Base-by-base conservation (phyloP, 2,888 invertebrate species). In the Periphyllus acericola region DNA sequence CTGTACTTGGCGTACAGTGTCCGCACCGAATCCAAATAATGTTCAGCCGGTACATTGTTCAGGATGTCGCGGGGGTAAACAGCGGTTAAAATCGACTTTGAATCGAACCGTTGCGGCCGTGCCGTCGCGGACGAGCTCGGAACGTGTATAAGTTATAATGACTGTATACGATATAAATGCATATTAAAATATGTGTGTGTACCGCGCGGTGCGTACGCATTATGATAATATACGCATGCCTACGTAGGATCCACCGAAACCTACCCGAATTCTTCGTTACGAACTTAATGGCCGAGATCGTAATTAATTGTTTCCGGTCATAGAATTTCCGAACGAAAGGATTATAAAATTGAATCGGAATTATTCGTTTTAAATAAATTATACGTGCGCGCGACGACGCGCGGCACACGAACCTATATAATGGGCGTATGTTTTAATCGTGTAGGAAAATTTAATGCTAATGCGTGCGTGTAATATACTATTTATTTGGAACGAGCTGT, bases 251-350 rank as follows among this genome's bases (percentile, higher is more conserved):
- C 60, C 60, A 60, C 66, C 32, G 21, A 82, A 82, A 72, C 82
- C 82, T 82, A 82, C 82, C 71, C 82, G 32, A 81, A 81, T 82
- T 72, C 68, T 68, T 60, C 3, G 60, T 60, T 6, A 60, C 21
- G 9, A 25, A 32, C 34, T 82, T 82, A 72, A 82, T 72, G 46
- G 82, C 25, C 82, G 52, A 82, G 25, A 52, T 34, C 25, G 52
- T 82, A 82, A 82, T 82, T 82, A 82, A 82, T 82, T 52, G 82
- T 82, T 82, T 82, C 82, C 82, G 82, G 82, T 52, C 72, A 52
- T 32, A 52, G 72, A 52, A 72, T 72, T 82, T 82, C 25, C 25
- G 34, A 34, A 8, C 19, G 34, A 52, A 40, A 4, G 4, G 6
- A 34, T 34, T 17, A 72, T 36, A 72, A 72, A 32, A 71, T 71